phyloP scores from a whole-genome alignment of 2,888 invertebrate genomes.

The Lingula anatina region DNA sequence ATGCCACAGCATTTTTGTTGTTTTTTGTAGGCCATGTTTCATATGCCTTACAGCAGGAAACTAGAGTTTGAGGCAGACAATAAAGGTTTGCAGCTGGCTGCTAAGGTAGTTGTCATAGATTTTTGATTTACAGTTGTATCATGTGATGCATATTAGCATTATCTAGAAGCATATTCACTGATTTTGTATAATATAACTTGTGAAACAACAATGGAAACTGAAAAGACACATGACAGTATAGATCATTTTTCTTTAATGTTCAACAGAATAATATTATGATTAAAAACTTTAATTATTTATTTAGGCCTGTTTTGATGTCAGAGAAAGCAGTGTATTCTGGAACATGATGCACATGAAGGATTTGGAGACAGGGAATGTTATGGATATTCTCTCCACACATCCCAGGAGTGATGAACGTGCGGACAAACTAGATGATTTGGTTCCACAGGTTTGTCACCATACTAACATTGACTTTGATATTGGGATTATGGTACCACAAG shows the following conservation, averaged over 20 bases:
- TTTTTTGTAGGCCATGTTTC: slow-evolving; percentile 49
- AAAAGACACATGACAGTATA: too few relatives aligned
- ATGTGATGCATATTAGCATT: too few relatives aligned
- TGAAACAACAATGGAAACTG: too few relatives aligned
- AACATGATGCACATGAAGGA: slow-evolving; percentile 51
- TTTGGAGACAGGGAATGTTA: slow-evolving; percentile 6
- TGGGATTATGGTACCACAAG: too few relatives aligned
- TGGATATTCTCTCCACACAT: slow-evolving; percentile 56
- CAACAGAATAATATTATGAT: too few relatives aligned
- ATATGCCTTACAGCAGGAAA: slow-evolving; percentile 58
- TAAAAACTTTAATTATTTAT: too few relatives aligned
- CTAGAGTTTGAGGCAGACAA: slow-evolving; percentile 61
- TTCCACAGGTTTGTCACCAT: slow-evolving; percentile 53
- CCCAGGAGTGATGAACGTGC: slow-evolving; percentile 56
- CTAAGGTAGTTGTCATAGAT: slow-evolving; percentile 52
- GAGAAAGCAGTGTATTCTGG: slow-evolving; percentile 60
- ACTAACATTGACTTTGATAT: too few relatives aligned
- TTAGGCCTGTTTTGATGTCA: slow-evolving; percentile 57
- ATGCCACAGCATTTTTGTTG: too few relatives aligned
- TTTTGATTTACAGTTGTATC: too few relatives aligned
- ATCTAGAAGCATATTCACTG: too few relatives aligned
- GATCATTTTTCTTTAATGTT: too few relatives aligned
- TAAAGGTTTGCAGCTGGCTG: slow-evolving; percentile 58
- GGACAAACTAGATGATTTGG: slow-evolving; percentile 47
- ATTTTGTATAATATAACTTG: too few relatives aligned